These are phyloP conservation scores for Oligia fasciuncula DNA, from an alignment of 2,888 invertebrate genomes.

Conservation along the genomic window DNA sequence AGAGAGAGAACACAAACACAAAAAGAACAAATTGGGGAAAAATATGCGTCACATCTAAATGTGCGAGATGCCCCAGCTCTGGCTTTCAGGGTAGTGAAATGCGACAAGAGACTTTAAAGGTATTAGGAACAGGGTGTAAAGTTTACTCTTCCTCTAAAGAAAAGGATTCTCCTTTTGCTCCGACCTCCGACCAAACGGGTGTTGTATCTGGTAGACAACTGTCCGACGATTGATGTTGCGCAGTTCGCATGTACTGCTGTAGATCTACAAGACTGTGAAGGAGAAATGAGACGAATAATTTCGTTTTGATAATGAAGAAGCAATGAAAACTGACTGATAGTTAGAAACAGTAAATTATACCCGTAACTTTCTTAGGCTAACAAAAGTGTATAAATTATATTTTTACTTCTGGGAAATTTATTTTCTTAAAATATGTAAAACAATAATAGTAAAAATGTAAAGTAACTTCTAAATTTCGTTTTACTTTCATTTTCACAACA, in stretches of 20 bases:
- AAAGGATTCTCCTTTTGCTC: not conserved
- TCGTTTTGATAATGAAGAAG: not conserved
- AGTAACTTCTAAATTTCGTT: constrained; percentile 10
- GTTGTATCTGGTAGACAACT: not conserved
- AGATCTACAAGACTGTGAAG: not conserved
- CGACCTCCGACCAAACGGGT: not conserved
- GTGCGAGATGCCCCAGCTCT: not conserved
- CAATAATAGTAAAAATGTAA: not conserved
- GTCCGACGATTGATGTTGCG: not conserved
- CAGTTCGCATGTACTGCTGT: not conserved
- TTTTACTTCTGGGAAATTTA: not conserved
- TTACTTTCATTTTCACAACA: constrained; percentile 1
- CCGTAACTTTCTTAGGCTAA: not conserved
- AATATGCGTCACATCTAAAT: not conserved
- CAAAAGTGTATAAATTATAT: not conserved
- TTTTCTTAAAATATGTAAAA: not conserved
- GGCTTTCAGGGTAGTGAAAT: not conserved
- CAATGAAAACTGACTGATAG: not conserved
- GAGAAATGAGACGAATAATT: not conserved
- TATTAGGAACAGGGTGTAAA: not conserved
- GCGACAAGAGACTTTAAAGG: not conserved
- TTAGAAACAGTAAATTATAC: not conserved
- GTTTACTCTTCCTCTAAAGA: not conserved
- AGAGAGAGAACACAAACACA: not conserved
- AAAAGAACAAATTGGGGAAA: not conserved